A percentile compares a stretch with the other conserved stretches of the same genome.
Conservation (phyloP, 1,140 invertebrate genomes). For the Dreissena rostriformis region DNA sequence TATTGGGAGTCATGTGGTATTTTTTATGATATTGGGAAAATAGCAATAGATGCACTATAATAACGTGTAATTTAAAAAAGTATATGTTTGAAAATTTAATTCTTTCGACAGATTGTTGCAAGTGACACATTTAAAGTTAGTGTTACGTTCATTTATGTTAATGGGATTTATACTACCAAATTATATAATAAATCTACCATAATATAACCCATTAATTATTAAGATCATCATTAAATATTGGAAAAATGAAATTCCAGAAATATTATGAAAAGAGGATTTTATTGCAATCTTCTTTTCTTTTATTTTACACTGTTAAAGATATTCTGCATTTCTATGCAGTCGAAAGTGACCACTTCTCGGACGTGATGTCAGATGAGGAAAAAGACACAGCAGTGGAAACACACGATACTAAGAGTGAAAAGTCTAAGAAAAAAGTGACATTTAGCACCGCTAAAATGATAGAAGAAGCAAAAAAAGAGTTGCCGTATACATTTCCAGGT, state of each 20-base stretch:
- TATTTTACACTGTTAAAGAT: background rate
- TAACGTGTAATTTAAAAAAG: no score
- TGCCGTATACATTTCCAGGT: constrained; percentile 87
- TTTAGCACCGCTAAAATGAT: constrained; percentile 55
- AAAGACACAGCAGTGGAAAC: constrained; percentile 62
- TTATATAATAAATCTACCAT: background rate
- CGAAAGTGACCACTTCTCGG: constrained; percentile 61
- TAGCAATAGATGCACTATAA: no score
- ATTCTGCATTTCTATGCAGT: background rate
- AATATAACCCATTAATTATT: background rate
- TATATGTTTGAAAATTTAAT: no score
- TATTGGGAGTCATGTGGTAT: no score
- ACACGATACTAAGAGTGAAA: constrained; percentile 56
- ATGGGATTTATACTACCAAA: background rate
- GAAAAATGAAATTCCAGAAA: no score
- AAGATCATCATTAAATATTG: background rate
- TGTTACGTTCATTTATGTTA: background rate
- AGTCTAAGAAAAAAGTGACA: constrained; percentile 75
- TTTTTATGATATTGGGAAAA: no score
- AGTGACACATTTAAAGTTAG: no score
- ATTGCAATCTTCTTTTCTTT: background rate
- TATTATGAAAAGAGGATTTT: no score
- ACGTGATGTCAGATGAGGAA: constrained; percentile 66
- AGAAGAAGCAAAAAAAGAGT: constrained; percentile 85
- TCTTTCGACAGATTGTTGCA: no score